phyloP scores from a whole-genome alignment of 2,888 invertebrate genomes.

The Phengaris alcon region DNA sequence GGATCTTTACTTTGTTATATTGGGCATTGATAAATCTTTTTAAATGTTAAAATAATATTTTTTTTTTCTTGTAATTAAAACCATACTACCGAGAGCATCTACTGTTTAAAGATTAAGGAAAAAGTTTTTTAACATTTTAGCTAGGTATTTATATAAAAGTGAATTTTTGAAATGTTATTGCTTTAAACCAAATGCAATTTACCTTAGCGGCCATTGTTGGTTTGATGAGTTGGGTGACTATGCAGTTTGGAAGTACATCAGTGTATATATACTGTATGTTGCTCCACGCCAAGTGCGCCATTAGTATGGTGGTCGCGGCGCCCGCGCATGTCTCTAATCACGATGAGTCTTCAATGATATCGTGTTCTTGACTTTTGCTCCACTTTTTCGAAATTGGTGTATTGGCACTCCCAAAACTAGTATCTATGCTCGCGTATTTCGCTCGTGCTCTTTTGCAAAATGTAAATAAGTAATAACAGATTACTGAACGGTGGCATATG shows the following conservation, averaged over 20 bases:
- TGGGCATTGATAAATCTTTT: no score
- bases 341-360: conserved; percentile 74
- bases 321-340: conserved; percentile 71
- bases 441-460: no score
- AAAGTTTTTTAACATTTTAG: no score
- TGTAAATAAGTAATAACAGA: no score
- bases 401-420: conserved; percentile 1
- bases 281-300: conserved; percentile 66
- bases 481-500: no score
- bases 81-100: no score
- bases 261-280: conserved; percentile 69
- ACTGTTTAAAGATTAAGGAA: no score
- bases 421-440: not conserved
- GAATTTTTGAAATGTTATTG: not conserved
- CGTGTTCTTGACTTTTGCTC: conserved; percentile 69
- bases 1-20: no score
- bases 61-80: no score
- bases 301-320: conserved; percentile 71
- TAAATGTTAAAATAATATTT: no score
- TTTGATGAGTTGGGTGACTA: conserved; percentile 61
- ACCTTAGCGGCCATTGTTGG: conserved; percentile 73
- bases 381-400: conserved; percentile 56
- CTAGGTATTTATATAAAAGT: no score
- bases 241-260: conserved; percentile 55
- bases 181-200: conserved; percentile 38